Evolutionary conservation across 2,113 vertebrate species (phyloP), one percentile per base, ranked within the genome.

Genomic region (Saccopteryx bilineata): DNA sequence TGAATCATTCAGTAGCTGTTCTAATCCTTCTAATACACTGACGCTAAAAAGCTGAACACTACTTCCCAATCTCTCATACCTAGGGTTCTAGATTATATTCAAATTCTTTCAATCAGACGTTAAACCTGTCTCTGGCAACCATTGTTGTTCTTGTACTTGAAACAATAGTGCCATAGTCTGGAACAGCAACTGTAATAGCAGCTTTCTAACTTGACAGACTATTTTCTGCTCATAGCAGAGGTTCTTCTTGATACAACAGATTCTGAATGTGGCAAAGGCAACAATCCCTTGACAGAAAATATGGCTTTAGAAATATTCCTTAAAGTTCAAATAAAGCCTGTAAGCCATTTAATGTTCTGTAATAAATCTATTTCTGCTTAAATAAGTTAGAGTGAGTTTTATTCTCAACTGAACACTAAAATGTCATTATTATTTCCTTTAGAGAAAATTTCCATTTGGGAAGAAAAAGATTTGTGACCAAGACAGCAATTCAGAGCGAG

Each of bases 381-480:
- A 48, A 93, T 28, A 68, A 69, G 9, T 50, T 65, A 61, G 18
- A 94, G 24, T 90, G 26, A 81, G 23, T 90, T 90, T 95, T 75
- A 92, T 52, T 82, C 60, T 83, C 61, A 92, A 61, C 9, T 39
- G 18, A 94, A 86, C 10, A 63, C 5, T 78, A 87, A 83, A 87
- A 93, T 86, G 74, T 10, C 76, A 90, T 11, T 89, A 82, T 89
- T 88, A 65, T 91, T 84, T 65, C 75, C 90, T 92, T 68, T 60
- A 7, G 7, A 79, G 39, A 52, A 94, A 89, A 79, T 66, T 94
- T 61, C 63, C 14, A 94, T 21, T 52, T 90, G 26, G 28, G 26
- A 84, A 87, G 33, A 84, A 91, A 87, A 84, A 76, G 1, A 60
- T 74, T 26, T 87, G 24, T 87, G 33, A 94, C 48, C 56, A 83